These are phyloP conservation scores for Catocala fraxini DNA, from an alignment of 2,888 invertebrate genomes.

Conservation along the genomic window DNA sequence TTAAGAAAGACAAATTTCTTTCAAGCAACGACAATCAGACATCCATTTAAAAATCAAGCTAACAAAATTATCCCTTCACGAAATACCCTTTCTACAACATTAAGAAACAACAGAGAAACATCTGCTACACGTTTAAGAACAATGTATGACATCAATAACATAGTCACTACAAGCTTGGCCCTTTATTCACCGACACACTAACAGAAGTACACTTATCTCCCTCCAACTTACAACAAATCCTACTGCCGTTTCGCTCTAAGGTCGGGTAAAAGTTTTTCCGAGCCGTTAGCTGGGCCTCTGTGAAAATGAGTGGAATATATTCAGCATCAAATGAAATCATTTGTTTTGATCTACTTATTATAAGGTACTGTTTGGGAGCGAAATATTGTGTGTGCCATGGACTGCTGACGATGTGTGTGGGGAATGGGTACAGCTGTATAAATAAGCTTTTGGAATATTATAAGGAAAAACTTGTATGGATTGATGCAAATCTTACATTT, in stretches of 20 bases:
- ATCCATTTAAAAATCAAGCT: conserved; percentile 19
- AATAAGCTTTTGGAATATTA: conserved; percentile 2
- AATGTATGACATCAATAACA: conserved; percentile 73
- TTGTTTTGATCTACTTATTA: conserved; percentile 72
- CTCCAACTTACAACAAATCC: conserved; percentile 27
- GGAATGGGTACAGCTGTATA: conserved; percentile 19
- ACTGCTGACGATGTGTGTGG: conserved; percentile 15
- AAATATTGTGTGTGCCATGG: conserved; percentile 35
- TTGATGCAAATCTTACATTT: too few species aligned
- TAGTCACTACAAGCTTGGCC: conserved; percentile 58
- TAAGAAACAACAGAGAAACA: conserved; percentile 52
- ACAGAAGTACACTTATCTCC: conserved; percentile 45
- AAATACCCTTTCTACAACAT: conserved; percentile 50
- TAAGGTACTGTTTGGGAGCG: conserved; percentile 31
- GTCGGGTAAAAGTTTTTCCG: conserved; percentile 67
- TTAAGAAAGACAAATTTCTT: neutral
- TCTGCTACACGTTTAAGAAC: conserved; percentile 67
- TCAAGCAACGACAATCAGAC: conserved; percentile 20
- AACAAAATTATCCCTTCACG: conserved; percentile 21
- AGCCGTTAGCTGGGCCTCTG: conserved; percentile 64
- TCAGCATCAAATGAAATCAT: conserved; percentile 78
- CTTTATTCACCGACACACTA: conserved; percentile 52
- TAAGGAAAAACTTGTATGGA: neutral
- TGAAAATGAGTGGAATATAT: conserved; percentile 75
- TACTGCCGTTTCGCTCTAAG: conserved; percentile 48